Evolutionary conservation across 53 echinoderm and acorn worm species (phyloP).

Genomic region (Hippasteria phrygiana): DNA sequence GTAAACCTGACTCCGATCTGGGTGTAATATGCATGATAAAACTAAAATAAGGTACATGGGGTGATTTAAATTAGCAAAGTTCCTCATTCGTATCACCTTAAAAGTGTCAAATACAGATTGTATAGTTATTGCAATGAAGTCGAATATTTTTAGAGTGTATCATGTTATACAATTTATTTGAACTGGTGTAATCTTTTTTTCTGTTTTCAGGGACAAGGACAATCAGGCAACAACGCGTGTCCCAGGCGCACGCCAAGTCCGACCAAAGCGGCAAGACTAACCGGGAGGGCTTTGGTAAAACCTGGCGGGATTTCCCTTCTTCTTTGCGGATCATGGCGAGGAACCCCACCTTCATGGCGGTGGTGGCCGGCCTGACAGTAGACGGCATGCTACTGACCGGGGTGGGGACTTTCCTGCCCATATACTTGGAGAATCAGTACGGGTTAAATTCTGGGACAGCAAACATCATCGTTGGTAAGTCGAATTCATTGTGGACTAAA

Average conservation of each 20-base stretch:
- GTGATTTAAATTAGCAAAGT: too few relatives aligned
- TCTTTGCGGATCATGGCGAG: constrained; percentile 16
- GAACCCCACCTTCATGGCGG: constrained; percentile 56
- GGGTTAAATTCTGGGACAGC: constrained; percentile 26
- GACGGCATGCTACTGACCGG: constrained; percentile 38
- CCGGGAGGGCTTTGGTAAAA: constrained; percentile 29
- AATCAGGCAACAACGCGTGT: constrained; percentile 42
- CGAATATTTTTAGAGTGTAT: too few relatives aligned
- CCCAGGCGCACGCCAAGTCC: constrained; percentile 59
- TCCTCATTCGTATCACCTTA: too few relatives aligned
- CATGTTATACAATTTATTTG: too few relatives aligned
- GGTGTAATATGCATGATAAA: too few relatives aligned
- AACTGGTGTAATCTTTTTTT: too few relatives aligned
- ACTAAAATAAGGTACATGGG: too few relatives aligned
- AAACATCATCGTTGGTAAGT: constrained; percentile 53
- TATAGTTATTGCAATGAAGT: too few relatives aligned
- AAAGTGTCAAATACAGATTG: too few relatives aligned
- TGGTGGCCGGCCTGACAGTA: neutral
- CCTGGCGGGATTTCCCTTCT: constrained; percentile 63
- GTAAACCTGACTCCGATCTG: too few relatives aligned
- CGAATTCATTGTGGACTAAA: neutral
- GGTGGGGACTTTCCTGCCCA: constrained; percentile 48
- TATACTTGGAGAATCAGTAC: constrained; percentile 56
- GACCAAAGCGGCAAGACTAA: constrained; percentile 32
- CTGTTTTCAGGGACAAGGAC: constrained; percentile 1